A percentile compares a stretch with the other conserved stretches of the same genome.
phyloP scores from a whole-genome alignment of 2,888 invertebrate species.

The Xylocampa areola region DNA sequence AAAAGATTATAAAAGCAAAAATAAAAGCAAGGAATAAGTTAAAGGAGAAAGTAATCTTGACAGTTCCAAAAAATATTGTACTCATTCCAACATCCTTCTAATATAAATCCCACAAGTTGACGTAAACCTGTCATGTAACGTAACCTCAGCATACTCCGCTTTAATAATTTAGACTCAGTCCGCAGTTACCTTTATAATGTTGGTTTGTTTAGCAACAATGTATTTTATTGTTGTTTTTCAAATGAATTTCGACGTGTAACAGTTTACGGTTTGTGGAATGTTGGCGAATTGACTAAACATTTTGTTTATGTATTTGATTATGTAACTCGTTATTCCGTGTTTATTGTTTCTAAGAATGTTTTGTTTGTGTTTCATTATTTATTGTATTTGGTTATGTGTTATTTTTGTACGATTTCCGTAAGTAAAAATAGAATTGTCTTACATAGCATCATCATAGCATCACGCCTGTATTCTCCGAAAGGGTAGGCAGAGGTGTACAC shows the following conservation, averaged over 20 bases:
- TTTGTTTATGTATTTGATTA: constrained; percentile 23
- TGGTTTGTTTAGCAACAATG: constrained; percentile 54
- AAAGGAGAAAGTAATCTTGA: too few relatives aligned
- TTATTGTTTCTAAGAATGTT: constrained; percentile 19
- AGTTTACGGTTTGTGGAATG: constrained; percentile 19
- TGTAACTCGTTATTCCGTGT: constrained; percentile 37
- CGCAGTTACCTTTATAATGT: constrained; percentile 46
- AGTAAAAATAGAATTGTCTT: too few relatives aligned
- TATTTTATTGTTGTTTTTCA: constrained; percentile 55
- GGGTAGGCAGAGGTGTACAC: too few relatives aligned
- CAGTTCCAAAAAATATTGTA: too few relatives aligned
- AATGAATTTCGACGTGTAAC: constrained; percentile 38
- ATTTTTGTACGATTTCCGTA: too few relatives aligned
- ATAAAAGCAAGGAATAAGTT: too few relatives aligned
- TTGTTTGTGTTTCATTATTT: neutral
- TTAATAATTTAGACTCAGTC: constrained; percentile 51
- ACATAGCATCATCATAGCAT: too few relatives aligned
- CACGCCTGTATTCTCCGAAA: too few relatives aligned
- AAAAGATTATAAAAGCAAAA: too few relatives aligned
- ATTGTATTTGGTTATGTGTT: neutral
- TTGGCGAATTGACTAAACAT: constrained; percentile 29
- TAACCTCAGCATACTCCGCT: constrained; percentile 29
- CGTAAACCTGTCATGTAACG: constrained; percentile 21
- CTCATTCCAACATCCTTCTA: too few relatives aligned
- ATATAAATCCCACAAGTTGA: neutral